These are phyloP conservation scores for Cancer borealis DNA, from an alignment of 2,888 invertebrate genomes.

Conservation along the genomic window DNA sequence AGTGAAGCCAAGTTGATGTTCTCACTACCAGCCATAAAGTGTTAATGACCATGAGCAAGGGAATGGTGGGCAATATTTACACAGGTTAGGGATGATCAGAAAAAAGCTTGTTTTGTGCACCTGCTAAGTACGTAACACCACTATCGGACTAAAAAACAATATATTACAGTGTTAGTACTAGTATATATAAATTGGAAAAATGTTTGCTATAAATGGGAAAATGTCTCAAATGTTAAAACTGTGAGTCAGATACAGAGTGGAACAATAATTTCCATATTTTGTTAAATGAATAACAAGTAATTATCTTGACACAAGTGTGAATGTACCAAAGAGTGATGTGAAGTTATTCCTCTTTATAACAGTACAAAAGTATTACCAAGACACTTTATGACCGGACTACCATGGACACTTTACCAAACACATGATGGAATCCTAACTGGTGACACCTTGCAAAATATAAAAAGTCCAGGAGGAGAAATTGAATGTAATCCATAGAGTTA, in stretches of 20 bases:
- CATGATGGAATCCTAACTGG: no score
- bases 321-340: neutral
- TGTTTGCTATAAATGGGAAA: neutral
- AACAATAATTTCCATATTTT: neutral
- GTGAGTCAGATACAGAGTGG: neutral
- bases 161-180: neutral
- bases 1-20: neutral
- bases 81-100: conserved; percentile 4
- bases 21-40: neutral
- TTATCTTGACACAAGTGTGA: no score
- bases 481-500: neutral
- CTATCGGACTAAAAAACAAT: neutral
- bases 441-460: neutral
- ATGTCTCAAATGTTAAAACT: neutral
- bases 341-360: neutral
- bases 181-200: neutral
- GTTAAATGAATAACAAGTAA: neutral
- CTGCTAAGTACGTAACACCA: neutral
- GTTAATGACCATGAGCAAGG: neutral
- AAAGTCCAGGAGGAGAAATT: neutral
- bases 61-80: conserved; percentile 25
- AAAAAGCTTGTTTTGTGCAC: neutral
- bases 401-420: no score
- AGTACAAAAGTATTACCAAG: neutral
- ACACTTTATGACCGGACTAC: neutral